phyloP scores from a whole-genome alignment of 1,140 invertebrate genomes.

The Papilio polytes region DNA sequence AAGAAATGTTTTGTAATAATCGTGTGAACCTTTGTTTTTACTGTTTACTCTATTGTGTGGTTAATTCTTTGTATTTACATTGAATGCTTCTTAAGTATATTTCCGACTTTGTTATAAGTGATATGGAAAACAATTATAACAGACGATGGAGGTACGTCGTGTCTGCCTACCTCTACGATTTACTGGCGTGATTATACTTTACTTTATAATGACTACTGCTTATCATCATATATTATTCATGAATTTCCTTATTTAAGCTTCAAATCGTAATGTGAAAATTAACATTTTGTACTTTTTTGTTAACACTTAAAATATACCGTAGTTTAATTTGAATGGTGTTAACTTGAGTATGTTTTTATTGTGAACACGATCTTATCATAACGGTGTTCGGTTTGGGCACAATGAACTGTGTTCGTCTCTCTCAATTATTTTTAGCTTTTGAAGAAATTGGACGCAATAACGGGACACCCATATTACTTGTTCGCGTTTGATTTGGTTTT shows the following conservation, averaged over 20 bases:
- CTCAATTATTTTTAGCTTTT: constrained; percentile 19
- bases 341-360: background rate
- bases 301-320: background rate
- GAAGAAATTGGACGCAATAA: constrained; percentile 14
- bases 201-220: too few relatives aligned
- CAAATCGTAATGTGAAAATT: too few relatives aligned
- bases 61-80: background rate
- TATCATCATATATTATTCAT: too few relatives aligned
- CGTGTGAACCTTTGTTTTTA: constrained; percentile 19
- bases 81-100: background rate
- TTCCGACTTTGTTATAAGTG: background rate
- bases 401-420: constrained; percentile 12
- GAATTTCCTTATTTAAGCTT: too few relatives aligned
- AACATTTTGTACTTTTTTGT: background rate
- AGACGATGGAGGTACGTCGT: too few relatives aligned
- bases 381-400: constrained; percentile 14
- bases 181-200: too few relatives aligned
- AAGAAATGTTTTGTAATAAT: background rate
- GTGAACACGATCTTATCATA: constrained; percentile 10
- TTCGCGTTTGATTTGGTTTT: background rate
- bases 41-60: background rate
- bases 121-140: background rate
- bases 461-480: background rate
- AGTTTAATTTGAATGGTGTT: background rate
- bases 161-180: too few relatives aligned